phyloP scores from a whole-genome alignment of 2,797 vertebrate genomes.

The Acomys russatus region DNA sequence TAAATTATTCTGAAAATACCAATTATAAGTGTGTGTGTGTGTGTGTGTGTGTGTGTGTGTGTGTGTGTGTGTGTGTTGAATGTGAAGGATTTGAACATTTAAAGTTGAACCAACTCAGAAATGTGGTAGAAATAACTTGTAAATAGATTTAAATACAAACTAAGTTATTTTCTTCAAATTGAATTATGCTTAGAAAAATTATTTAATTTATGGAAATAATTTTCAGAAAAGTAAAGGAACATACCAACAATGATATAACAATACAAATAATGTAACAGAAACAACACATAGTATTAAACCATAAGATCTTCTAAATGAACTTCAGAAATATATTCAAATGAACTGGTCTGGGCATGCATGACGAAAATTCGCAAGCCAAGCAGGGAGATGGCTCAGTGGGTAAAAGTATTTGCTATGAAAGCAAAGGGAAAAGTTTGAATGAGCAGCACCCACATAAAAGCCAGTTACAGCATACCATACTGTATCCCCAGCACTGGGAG shows the following conservation, averaged over 20 bases:
- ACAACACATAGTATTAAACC: neutral
- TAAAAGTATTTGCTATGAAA: neutral
- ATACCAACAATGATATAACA: neutral
- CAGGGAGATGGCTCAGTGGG: neutral
- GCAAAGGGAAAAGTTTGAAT: neutral
- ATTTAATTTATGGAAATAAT: neutral
- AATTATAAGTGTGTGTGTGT: neutral
- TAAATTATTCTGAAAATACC: neutral
- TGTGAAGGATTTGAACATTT: neutral
- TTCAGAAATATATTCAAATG: conserved; percentile 49
- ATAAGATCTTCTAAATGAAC: conserved; percentile 9
- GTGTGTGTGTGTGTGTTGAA: too few species aligned
- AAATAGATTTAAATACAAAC: conserved; percentile 34
- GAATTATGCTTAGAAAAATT: neutral
- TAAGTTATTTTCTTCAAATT: conserved; percentile 19
- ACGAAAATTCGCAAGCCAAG: neutral
- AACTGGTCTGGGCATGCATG: neutral
- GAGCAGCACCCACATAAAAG: neutral
- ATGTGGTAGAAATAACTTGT: neutral
- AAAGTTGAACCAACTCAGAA: neutral
- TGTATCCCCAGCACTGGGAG: neutral
- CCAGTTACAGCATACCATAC: neutral
- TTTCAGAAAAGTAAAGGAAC: conserved; percentile 24
- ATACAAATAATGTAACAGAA: neutral
- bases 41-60: neutral